These are phyloP conservation scores for Orbicella faveolata DNA, from an alignment of 64 coral and sea anemone genomes.

Conservation along the genomic window DNA sequence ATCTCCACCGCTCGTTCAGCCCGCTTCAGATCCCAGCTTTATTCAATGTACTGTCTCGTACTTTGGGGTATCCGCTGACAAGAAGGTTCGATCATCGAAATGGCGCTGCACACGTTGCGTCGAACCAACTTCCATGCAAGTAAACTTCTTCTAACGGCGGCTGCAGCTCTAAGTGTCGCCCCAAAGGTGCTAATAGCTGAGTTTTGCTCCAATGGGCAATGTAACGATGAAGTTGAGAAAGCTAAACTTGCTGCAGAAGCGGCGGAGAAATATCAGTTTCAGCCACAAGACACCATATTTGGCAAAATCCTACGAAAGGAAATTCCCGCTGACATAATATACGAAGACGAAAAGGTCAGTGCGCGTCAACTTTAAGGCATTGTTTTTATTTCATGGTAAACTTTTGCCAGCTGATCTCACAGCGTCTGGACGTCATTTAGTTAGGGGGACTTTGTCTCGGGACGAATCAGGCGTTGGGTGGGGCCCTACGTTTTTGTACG, in stretches of 20 bases:
- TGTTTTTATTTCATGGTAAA: background rate
- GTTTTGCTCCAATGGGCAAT: conserved; percentile 48
- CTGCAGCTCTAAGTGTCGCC: conserved; percentile 77
- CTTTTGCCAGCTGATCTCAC: no score
- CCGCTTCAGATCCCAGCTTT: no score
- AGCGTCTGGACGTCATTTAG: no score
- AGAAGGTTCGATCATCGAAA: background rate
- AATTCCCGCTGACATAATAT: conserved; percentile 93
- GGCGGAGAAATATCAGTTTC: conserved; percentile 49
- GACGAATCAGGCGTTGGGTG: no score
- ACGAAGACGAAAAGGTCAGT: conserved; percentile 96
- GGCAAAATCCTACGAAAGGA: conserved; percentile 94
- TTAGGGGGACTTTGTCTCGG: no score
- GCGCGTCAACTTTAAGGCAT: background rate
- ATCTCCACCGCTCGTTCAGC: no score
- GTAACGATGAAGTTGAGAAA: conserved; percentile 82
- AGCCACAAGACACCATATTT: conserved; percentile 83
- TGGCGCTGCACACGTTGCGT: conserved; percentile 22
- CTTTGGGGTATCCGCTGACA: no score
- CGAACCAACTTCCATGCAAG: conserved; percentile 46
- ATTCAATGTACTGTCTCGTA: no score
- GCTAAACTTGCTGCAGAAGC: conserved; percentile 65
- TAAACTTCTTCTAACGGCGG: conserved; percentile 74
- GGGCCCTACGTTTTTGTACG: no score
- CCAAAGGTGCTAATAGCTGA: conserved; percentile 55